Percentiles rank a stretch among this genome's conserved stretches.
Evolutionary conservation across 2,797 vertebrate species (phyloP).

Genomic region (Brotula barbata): DNA sequence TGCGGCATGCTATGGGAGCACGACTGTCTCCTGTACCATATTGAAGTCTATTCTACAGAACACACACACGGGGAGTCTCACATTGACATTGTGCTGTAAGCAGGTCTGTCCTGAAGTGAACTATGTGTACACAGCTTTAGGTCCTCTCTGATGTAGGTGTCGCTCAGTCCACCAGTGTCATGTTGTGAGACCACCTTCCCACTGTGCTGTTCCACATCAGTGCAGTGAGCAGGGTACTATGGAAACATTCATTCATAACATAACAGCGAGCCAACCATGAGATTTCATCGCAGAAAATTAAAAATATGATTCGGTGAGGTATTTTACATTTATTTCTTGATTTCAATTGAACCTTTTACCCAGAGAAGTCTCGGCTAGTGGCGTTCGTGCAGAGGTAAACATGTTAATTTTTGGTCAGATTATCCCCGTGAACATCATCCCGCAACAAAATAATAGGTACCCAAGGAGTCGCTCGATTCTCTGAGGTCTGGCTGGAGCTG

Average conservation of each 20-base stretch:
- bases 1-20: conserved; percentile 42
- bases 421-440: conserved; percentile 26
- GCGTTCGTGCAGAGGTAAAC: conserved; percentile 1
- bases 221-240: conserved; percentile 54
- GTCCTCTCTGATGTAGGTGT: conserved; percentile 91
- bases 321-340: no score
- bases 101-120: conserved; percentile 71
- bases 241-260: conserved; percentile 48
- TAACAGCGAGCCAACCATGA: conserved; percentile 2
- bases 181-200: conserved; percentile 83
- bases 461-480: conserved; percentile 50
- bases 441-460: conserved; percentile 39
- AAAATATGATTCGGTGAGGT: no score
- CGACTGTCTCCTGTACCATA: conserved; percentile 49
- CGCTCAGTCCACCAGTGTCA: conserved; percentile 62
- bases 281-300: neutral
- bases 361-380: neutral
- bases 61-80: conserved; percentile 58
- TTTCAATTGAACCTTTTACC: no score
- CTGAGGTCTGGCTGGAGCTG: conserved; percentile 63
- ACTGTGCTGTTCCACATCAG: conserved; percentile 83
- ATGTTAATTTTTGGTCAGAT: conserved; percentile 25
- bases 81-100: conserved; percentile 56
- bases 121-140: conserved; percentile 73
- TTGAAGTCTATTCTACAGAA: conserved; percentile 44